These are phyloP conservation scores for Steinernema scapterisci DNA, from an alignment of 2,888 invertebrate genomes.

Conservation along the genomic window DNA sequence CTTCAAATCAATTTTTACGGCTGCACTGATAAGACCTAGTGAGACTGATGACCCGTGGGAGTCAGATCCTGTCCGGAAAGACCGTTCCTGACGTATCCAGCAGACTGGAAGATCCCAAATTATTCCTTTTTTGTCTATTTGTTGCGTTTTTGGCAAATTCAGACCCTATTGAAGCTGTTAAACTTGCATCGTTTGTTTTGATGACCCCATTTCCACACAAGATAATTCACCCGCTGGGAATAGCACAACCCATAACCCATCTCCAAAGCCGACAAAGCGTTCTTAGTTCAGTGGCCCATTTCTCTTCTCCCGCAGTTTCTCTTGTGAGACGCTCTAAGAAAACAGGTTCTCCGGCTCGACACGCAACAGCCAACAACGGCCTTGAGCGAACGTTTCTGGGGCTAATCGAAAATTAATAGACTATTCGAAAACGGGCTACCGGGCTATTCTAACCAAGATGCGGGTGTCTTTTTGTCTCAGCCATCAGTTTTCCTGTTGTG, in stretches of 20 bases:
- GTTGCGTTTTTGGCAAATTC: neutral
- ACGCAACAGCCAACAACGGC: neutral
- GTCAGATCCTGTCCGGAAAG: too few species aligned
- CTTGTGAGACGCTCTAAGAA: neutral
- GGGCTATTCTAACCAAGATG: neutral
- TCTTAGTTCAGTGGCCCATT: neutral
- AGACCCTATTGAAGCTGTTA: too few species aligned
- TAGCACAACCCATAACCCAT: neutral
- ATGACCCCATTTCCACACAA: neutral
- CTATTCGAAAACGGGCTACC: neutral
- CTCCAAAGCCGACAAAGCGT: neutral
- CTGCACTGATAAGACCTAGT: too few species aligned
- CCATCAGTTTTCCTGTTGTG: neutral
- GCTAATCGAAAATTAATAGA: conserved; percentile 31
- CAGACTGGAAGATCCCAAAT: too few species aligned
- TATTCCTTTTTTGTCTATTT: too few species aligned
- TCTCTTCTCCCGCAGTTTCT: too few species aligned
- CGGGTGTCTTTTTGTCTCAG: neutral
- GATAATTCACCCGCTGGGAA: conserved; percentile 15
- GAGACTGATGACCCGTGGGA: too few species aligned
- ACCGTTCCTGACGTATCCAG: too few species aligned
- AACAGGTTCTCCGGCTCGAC: neutral
- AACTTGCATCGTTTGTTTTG: neutral
- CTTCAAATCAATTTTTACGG: too few species aligned
- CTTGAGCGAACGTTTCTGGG: neutral